Conservation (phyloP, 2,888 invertebrate species). For the Polyommatus iphigenia region DNA sequence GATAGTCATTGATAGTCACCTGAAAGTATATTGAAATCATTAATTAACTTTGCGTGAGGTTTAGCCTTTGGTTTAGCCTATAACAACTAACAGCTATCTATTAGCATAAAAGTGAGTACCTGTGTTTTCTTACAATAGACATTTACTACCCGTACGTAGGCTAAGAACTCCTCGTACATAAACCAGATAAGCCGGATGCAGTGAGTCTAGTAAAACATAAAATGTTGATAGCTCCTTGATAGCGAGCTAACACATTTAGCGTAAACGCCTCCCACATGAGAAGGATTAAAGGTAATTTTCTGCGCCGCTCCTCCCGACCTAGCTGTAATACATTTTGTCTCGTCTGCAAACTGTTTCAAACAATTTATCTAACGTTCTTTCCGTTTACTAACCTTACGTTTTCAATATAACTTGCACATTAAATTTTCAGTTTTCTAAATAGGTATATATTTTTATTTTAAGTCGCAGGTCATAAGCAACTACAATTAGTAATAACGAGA, state of each 20-base stretch:
- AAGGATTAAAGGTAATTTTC: constrained; percentile 29
- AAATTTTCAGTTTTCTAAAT: neutral
- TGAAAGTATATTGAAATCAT: too few species aligned
- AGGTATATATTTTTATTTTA: too few species aligned
- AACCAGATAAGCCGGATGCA: neutral
- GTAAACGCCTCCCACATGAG: constrained; percentile 26
- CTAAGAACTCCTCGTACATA: neutral
- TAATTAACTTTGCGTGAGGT: neutral
- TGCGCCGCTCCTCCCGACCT: constrained; percentile 17
- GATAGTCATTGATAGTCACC: too few species aligned
- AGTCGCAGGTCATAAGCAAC: too few species aligned
- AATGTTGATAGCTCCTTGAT: constrained; percentile 13
- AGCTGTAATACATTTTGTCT: constrained; percentile 17
- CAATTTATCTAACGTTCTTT: constrained; percentile 24
- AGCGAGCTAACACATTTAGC: constrained; percentile 25
- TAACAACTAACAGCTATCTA: neutral
- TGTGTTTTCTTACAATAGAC: neutral
- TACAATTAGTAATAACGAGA: too few species aligned
- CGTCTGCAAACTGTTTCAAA: constrained; percentile 22
- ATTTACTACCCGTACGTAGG: neutral
- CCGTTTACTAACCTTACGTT: neutral
- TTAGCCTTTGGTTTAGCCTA: too few species aligned
- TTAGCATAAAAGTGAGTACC: neutral
- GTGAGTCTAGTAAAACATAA: neutral
- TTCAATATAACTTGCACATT: neutral